A percentile compares a stretch with the other conserved stretches of the same genome.
Evolutionary conservation across 2,797 vertebrate genomes (phyloP).

Genomic region (Siniperca obscura): DNA sequence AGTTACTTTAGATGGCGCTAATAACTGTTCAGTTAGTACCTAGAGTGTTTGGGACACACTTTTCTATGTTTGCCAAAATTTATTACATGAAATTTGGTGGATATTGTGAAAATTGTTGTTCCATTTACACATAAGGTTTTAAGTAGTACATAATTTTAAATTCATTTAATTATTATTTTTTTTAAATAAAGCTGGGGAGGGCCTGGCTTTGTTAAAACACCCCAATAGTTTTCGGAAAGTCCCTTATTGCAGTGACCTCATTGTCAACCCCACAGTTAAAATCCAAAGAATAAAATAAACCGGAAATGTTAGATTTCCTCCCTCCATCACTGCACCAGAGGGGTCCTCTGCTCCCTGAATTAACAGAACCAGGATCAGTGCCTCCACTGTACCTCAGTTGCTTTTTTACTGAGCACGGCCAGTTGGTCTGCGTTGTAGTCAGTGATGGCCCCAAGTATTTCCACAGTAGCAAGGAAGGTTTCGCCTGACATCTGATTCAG

Average conservation of each 20-base stretch:
- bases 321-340: not conserved
- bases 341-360: not conserved
- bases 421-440: conserved; percentile 75
- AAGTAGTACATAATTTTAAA: not conserved
- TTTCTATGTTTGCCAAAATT: not conserved
- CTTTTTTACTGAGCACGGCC: conserved; percentile 64
- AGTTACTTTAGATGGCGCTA: not conserved
- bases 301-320: not conserved
- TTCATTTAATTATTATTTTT: not conserved
- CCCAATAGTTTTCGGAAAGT: not conserved
- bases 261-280: not conserved
- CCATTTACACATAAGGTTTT: not conserved
- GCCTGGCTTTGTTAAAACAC: not conserved
- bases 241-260: not conserved
- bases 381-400: conserved; percentile 66
- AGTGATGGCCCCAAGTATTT: conserved; percentile 65
- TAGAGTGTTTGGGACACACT: not conserved
- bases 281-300: not conserved
- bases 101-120: not conserved
- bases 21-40: not conserved
- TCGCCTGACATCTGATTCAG: conserved; percentile 60
- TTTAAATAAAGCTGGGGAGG: not conserved
- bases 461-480: conserved; percentile 64
- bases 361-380: conserved; percentile 1
- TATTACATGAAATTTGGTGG: not conserved